Base-by-base conservation (phyloP, 2,113 vertebrate species). In the Osmerus eperlanus region DNA sequence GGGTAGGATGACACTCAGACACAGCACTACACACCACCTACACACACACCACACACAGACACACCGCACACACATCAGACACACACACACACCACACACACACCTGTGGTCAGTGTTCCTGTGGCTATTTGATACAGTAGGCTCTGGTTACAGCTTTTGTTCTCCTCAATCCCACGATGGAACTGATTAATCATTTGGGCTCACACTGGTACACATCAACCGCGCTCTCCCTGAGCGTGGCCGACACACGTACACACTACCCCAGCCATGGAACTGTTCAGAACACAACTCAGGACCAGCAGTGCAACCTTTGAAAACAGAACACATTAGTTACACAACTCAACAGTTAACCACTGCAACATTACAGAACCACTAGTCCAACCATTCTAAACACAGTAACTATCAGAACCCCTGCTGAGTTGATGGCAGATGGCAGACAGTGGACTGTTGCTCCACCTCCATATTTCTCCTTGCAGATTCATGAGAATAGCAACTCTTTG, bases 151-250 rank as follows among this genome's bases (percentile, higher is more conserved):
- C 90, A 67, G 52, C 47, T 69, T 86, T 83, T 85, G 82, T 90
- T 81, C 68, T 72, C 74, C 73, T 79, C 80, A 78, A 13, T 79
- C 64, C 82, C 47, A 73, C 75, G 77, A 54, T 83, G 83, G 85
- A 88, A 85, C 87, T 83, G 87, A 87, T 88, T 91, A 89, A 85
- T 82, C 88, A 89, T 85, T 90, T 87, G 78, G 64, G 75, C 71
- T 23, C 15, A 1, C 11, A 8, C 8, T 47, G 41, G 41, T 47
- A 47, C 55, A 63, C 71, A 23, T 78, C 65, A 5, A 47, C 9
- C 1, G 9, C 25, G 2, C 25, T 28, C 25, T 28, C 25, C 25
- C 25, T 28, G 41, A 47, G 41, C 41, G 7, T 47, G 2, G 41
- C 41, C 2, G 32, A 36, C 32, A 32, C 29, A 36, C 32, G 25